Evolutionary conservation across 2,888 invertebrate species (phyloP), one percentile per base, ranked within the genome.

Genomic region (Myopa testacea): DNA sequence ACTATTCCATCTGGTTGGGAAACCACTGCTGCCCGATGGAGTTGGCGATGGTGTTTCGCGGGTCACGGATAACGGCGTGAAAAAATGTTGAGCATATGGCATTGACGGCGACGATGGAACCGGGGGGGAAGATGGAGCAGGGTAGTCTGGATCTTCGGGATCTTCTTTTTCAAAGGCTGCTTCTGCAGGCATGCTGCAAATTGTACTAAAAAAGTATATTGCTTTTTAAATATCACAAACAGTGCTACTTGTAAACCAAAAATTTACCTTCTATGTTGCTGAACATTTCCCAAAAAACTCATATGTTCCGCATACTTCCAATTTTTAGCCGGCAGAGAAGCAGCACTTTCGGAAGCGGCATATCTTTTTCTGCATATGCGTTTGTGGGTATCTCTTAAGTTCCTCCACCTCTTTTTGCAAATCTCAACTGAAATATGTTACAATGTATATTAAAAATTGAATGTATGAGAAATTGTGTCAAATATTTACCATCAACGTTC

Each of bases 391-490:
- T 62, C 62, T 8, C 26, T 62, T 19, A 62, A 62, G n/a, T 26
- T 62, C 26, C 62, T 62, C 62, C 62, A 62, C 62, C 26, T 62
- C 26, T 62, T 62, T 62, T 62, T 62, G n/a, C 62, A 62, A 62
- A 26, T 7, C 10, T n/a, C 62, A 10, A 4, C 62, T 62, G 7
- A 62, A 19, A 40, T 40, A 6, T n/a, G n/a, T n/a, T n/a, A n/a
- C n/a, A n/a, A n/a, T n/a, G n/a, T n/a, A n/a, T n/a, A n/a, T n/a
- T n/a, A 40, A 62, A 62, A 19, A 62, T 62, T 62, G 26, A 62
- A 62, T 26, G 8, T n/a, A n/a, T n/a, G 8, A 40, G 4, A 26
- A 10, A 62, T 62, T 26, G 10, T 58, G 4, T 62, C 7, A 62
- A 62, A n/a, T 26, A 62, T 26, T 58, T 58, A 62, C 62, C 62